Evolutionary conservation across 1,140 invertebrate species (phyloP).

Genomic region (Drosophila eugracilis): DNA sequence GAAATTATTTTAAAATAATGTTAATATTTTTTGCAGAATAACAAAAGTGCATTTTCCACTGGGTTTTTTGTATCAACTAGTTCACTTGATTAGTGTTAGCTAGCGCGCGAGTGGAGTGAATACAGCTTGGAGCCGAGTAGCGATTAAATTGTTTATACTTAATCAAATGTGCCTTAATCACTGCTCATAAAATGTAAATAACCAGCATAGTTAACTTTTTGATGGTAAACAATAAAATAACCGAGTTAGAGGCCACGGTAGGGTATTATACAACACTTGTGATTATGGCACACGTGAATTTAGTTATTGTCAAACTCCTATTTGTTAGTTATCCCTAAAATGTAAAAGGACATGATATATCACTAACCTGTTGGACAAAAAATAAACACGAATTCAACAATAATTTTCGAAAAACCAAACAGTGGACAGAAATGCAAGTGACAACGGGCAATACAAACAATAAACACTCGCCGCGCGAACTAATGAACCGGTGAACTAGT

Average conservation of each 20-base stretch:
- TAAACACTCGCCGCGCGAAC: slow-evolving; percentile 38
- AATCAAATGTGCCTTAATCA: slow-evolving; percentile 30
- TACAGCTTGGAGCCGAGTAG: slow-evolving; percentile 2
- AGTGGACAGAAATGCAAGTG: slow-evolving; percentile 1
- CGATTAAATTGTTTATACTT: slow-evolving; percentile 5
- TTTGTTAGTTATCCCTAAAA: background rate
- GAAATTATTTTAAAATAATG: background rate
- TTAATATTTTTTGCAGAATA: background rate
- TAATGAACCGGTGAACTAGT: slow-evolving; percentile 47
- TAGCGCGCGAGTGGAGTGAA: background rate
- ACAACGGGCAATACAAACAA: slow-evolving; percentile 41
- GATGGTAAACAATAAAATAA: background rate
- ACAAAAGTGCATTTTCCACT: background rate
- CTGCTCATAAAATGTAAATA: background rate
- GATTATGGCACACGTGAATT: slow-evolving; percentile 19
- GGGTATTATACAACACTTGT: slow-evolving; percentile 34
- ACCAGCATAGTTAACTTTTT: background rate
- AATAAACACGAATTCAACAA: background rate
- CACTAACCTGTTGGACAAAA: slow-evolving; percentile 8
- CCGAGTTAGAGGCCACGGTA: background rate
- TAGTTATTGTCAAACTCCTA: background rate
- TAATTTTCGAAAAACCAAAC: slow-evolving; percentile 7
- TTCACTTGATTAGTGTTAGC: slow-evolving; percentile 20
- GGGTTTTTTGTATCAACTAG: slow-evolving; percentile 24
- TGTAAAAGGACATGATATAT: background rate